Evolutionary conservation across 2,888 invertebrate genomes (phyloP).

Genomic region (Epirrhoe alternata): DNA sequence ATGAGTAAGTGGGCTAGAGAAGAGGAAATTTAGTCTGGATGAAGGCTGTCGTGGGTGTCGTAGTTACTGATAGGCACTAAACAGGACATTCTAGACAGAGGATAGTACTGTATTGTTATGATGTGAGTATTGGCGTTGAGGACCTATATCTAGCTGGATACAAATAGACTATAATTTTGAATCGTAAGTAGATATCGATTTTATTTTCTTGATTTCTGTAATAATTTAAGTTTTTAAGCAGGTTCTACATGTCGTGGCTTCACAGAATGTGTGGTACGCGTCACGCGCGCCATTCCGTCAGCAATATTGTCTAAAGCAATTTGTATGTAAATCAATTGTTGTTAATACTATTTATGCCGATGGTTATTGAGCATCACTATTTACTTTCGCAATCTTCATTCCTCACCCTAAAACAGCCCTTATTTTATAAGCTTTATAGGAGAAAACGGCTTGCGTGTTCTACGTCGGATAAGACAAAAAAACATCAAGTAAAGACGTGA

Average conservation of each 20-base stretch:
- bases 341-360: conserved; percentile 84
- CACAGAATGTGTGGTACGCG: conserved; percentile 67
- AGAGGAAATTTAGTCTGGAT: too few relatives aligned
- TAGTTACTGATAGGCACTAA: too few relatives aligned
- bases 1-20: too few relatives aligned
- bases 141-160: too few relatives aligned
- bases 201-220: neutral
- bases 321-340: conserved; percentile 85
- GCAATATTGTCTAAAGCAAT: conserved; percentile 85
- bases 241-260: conserved; percentile 47
- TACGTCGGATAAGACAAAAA: conserved; percentile 60
- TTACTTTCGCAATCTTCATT: conserved; percentile 63
- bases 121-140: too few relatives aligned
- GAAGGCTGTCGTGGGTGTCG: too few relatives aligned
- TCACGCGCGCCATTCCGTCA: conserved; percentile 82
- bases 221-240: neutral
- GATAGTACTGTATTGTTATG: too few relatives aligned
- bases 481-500: conserved; percentile 69
- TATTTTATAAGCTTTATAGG: conserved; percentile 48
- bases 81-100: too few relatives aligned
- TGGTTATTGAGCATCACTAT: conserved; percentile 82
- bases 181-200: neutral
- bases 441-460: conserved; percentile 39
- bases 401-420: conserved; percentile 52
- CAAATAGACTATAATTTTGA: too few relatives aligned